Evolutionary conservation across 2,113 vertebrate genomes (phyloP), one percentile per base, ranked within the genome.

Genomic region (Bolborhynchus lineola): DNA sequence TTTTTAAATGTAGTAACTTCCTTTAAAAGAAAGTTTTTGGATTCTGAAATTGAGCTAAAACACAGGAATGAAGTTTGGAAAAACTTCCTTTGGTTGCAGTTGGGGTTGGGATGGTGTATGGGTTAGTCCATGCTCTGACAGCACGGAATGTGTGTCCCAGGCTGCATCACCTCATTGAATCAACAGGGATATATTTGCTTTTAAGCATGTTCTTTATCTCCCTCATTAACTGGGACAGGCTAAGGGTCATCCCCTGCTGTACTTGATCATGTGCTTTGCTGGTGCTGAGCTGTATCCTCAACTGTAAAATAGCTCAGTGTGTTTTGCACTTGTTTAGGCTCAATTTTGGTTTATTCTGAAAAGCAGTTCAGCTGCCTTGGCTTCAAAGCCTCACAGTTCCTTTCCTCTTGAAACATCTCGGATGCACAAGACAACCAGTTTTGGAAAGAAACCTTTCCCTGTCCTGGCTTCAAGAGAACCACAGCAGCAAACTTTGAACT

Each of bases 51-150:
- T 14, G 35, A 65, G 39, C 16, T 37, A n/a, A 60, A 50, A 21
- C 29, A 42, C 15, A 18, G 47, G 50, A 76, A 44, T 53, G 11
- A 19, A 24, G 21, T 42, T 41, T 71, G 26, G 28, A 47, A 64
- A 49, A 35, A 2, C 28, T 60, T 63, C 25, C 37, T 55, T 47
- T 80, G 49, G 21, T 19, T 55, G 29, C 55, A 29, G 29, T 7
- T 37, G 39, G 4, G 31, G 35, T 65, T 59, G 37, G 0, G 0
- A 2, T 37, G 44, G 5, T 29, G 16, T 29, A 4, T 33, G 24
- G 21, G 2, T 21, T 13, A 9, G 14, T 37, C 46, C 2, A 0
- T 37, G 50, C 7, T 31, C 64, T 0, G 7, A 47, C 2, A 9
- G 71, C 29, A 20, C 39, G 5, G 42, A 12, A 49, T 13, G 35